Percentiles rank a stretch among this genome's conserved stretches.
Evolutionary conservation across 37 sponge, comb jelly and placozoan species (phyloP).

Genomic region (Sycon ciliatum): DNA sequence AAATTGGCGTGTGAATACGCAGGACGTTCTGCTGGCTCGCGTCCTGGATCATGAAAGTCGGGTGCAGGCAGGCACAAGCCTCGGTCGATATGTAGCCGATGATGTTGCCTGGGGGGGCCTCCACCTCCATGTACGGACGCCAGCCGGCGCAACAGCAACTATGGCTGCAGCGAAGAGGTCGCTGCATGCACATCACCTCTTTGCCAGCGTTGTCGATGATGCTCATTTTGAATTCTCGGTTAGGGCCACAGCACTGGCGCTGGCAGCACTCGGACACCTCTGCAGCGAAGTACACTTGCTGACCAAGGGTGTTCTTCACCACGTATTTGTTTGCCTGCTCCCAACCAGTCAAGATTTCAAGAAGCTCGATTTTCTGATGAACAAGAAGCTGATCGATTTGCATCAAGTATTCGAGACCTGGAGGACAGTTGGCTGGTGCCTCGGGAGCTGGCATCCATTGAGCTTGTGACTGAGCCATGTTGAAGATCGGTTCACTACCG

Average conservation of each 20-base stretch:
- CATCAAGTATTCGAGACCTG: conserved; percentile 87
- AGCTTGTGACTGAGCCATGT: no score
- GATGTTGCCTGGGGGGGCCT: conserved; percentile 73
- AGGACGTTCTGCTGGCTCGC: conserved; percentile 56
- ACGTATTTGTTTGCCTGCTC: conserved; percentile 84
- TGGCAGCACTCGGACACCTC: conserved; percentile 53
- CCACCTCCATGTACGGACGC: conserved; percentile 71
- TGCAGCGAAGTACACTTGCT: conserved; percentile 88
- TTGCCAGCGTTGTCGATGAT: conserved; percentile 67
- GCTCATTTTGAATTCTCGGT: conserved; percentile 66
- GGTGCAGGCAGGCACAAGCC: no score
- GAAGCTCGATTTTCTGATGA: conserved; percentile 77
- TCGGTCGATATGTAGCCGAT: conserved; percentile 70
- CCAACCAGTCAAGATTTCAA: conserved; percentile 72
- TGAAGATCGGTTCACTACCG: no score
- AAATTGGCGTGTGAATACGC: no score
- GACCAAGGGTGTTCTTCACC: conserved; percentile 81
- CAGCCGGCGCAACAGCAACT: conserved; percentile 76
- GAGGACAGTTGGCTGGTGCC: conserved; percentile 66
- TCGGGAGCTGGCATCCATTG: conserved; percentile 66
- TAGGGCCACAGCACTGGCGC: conserved; percentile 74
- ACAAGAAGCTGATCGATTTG: conserved; percentile 89
- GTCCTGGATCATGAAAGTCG: no score
- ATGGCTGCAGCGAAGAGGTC: conserved; percentile 58
- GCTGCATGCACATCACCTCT: conserved; percentile 75